These are phyloP conservation scores for Megalops atlanticus DNA, from an alignment of 2,113 vertebrate genomes.

Conservation along the genomic window DNA sequence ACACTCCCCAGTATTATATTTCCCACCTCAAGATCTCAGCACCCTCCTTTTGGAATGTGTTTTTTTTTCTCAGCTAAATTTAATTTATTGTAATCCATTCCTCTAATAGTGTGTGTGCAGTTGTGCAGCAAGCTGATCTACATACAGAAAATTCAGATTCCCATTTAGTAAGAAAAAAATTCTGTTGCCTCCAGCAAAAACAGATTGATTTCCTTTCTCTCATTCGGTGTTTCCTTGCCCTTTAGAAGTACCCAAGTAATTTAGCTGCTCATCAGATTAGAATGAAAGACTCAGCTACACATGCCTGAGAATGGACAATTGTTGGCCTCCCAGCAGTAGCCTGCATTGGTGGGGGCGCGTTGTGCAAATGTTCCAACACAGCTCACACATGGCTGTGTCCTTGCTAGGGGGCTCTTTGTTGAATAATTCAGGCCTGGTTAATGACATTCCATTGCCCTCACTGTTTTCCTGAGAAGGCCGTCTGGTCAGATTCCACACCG, in stretches of 20 bases:
- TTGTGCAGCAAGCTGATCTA: background rate
- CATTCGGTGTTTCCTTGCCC: background rate
- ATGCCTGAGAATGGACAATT: background rate
- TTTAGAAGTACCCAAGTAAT: background rate
- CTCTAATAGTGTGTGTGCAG: background rate
- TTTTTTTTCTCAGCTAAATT: background rate
- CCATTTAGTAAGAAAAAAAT: background rate
- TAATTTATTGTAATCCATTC: background rate
- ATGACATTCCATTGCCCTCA: background rate
- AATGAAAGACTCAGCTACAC: background rate
- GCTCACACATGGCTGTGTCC: background rate
- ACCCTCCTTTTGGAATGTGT: background rate
- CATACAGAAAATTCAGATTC: background rate
- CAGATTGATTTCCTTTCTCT: background rate
- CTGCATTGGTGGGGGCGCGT: background rate
- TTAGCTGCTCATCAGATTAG: background rate
- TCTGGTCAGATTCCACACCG: constrained; percentile 4
- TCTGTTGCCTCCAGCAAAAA: background rate
- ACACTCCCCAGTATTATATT: background rate
- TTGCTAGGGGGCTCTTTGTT: background rate
- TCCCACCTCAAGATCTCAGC: background rate
- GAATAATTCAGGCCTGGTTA: background rate
- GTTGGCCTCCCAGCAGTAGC: background rate
- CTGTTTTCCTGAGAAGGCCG: background rate
- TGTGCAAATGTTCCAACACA: background rate